Evolutionary conservation across 2,797 vertebrate genomes (phyloP).

Genomic region (Eulemur albifrons): DNA sequence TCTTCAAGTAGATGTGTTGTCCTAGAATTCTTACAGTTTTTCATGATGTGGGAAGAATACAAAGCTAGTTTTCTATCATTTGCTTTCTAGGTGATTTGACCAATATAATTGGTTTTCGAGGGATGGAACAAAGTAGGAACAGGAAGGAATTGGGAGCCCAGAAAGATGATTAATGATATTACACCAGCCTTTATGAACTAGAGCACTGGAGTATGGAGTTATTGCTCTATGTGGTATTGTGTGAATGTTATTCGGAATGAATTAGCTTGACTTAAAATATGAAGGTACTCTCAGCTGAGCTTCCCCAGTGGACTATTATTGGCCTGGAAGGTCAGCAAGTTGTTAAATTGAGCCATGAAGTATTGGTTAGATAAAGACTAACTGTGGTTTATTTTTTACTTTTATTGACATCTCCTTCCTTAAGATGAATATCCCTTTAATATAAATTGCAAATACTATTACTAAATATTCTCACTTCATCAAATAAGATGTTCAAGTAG

Average conservation of each 20-base stretch:
- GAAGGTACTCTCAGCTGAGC: not conserved
- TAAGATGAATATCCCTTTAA: not conserved
- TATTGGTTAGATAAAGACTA: not conserved
- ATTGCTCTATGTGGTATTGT: not conserved
- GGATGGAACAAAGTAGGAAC: not conserved
- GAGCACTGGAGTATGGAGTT: not conserved
- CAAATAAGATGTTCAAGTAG: not conserved
- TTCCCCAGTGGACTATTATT: not conserved
- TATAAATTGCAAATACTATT: not conserved
- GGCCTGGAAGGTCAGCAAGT: not conserved
- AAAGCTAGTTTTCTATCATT: not conserved
- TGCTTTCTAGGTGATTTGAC: constrained; percentile 4
- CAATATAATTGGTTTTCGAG: constrained; percentile 13
- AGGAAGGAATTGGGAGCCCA: not conserved
- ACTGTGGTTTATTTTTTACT: constrained; percentile 23
- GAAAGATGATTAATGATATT: not conserved
- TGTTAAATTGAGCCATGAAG: not conserved
- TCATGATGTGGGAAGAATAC: not conserved
- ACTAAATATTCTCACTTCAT: not conserved
- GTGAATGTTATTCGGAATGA: not conserved
- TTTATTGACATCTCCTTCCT: not conserved
- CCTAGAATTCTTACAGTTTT: not conserved
- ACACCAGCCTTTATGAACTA: not conserved
- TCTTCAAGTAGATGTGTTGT: not conserved
- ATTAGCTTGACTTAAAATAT: not conserved